phyloP scores from a whole-genome alignment of 2,797 vertebrate genomes.

The Semaprochilodus insignis region DNA sequence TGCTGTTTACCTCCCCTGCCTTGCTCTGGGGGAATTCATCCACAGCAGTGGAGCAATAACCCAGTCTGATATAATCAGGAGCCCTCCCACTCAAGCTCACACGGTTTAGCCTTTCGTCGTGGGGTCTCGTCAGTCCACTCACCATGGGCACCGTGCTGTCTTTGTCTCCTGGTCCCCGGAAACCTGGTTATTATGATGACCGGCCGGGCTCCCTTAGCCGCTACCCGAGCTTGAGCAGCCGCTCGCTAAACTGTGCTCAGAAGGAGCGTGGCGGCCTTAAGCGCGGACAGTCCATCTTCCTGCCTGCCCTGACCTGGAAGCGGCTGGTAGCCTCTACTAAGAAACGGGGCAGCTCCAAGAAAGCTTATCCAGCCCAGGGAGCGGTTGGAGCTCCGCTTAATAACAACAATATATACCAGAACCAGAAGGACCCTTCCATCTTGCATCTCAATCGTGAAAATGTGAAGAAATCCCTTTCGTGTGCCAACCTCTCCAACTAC shows the following conservation, averaged over 20 bases:
- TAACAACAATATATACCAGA: constrained; percentile 80
- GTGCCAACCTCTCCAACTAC: constrained; percentile 84
- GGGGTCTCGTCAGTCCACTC: constrained; percentile 46
- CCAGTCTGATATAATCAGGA: constrained; percentile 25
- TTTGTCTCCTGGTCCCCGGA: constrained; percentile 79
- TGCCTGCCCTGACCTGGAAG: constrained; percentile 85
- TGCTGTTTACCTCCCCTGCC: constrained; percentile 37
- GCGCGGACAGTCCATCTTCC: constrained; percentile 82
- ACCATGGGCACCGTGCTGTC: constrained; percentile 85
- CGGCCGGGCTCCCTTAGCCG: constrained; percentile 77
- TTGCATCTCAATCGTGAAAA: constrained; percentile 82
- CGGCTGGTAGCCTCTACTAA: constrained; percentile 85
- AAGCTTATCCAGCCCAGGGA: constrained; percentile 59
- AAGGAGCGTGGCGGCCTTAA: constrained; percentile 77
- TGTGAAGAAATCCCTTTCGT: constrained; percentile 84
- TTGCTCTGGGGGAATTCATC: constrained; percentile 47
- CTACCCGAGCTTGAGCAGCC: constrained; percentile 81
- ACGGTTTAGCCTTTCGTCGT: constrained; percentile 26
- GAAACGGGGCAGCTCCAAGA: constrained; percentile 78
- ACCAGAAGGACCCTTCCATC: constrained; percentile 76
- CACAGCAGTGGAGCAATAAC: constrained; percentile 46
- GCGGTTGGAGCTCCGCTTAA: constrained; percentile 67
- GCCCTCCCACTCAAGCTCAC: constrained; percentile 18
- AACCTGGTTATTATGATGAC: constrained; percentile 79
- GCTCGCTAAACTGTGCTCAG: constrained; percentile 74